Percentiles rank a stretch among this genome's conserved stretches.
Conservation (phyloP, 2,888 invertebrate genomes). For the Tupiocoris notatus region DNA sequence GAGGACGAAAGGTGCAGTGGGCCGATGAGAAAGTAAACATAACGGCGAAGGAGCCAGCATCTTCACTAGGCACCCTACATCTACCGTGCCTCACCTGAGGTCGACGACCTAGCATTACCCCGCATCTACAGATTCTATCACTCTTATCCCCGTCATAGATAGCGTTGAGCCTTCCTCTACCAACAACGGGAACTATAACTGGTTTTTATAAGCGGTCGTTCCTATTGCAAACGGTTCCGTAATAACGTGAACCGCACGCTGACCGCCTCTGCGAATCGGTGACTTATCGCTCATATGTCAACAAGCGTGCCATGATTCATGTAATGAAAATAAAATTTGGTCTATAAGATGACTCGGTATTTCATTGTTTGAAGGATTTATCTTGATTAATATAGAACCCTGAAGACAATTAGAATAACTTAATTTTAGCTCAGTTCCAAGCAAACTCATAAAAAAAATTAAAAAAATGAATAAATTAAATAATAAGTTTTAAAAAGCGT, state of each 20-base stretch:
- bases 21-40: conserved; percentile 42
- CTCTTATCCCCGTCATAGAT: not conserved
- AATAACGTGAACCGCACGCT: not conserved
- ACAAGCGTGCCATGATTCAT: too few species aligned
- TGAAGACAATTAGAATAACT: too few species aligned
- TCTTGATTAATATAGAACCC: too few species aligned
- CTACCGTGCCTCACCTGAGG: not conserved
- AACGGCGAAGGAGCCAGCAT: conserved; percentile 34
- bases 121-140: not conserved
- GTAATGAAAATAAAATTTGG: too few species aligned
- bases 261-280: not conserved
- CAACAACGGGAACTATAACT: conserved; percentile 39
- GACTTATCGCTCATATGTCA: too few species aligned
- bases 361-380: too few species aligned
- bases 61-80: not conserved
- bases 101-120: not conserved
- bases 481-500: too few species aligned
- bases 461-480: too few species aligned
- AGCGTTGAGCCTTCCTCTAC: not conserved
- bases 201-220: conserved; percentile 23
- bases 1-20: not conserved
- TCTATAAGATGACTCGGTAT: too few species aligned
- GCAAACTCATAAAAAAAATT: too few species aligned
- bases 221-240: conserved; percentile 8
- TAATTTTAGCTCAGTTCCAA: too few species aligned